Evolutionary conservation across 2,113 vertebrate genomes (phyloP), one percentile per base, ranked within the genome.

Genomic region (Archocentrus centrarchus): DNA sequence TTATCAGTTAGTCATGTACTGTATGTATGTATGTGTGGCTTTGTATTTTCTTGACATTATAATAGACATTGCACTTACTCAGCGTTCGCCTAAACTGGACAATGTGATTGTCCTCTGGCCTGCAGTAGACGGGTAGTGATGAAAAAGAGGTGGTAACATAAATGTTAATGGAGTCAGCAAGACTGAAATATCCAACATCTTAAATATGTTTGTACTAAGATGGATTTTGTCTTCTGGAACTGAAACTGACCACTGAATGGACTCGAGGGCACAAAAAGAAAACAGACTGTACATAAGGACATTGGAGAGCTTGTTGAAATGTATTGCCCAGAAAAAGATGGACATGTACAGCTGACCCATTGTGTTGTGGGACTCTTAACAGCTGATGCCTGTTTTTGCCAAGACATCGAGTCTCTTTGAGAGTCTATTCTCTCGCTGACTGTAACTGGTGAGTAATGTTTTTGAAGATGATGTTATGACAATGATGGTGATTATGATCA

Each of bases 11-110:
- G 79, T 90, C 90, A 94, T 93, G 92, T 93, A 89, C 87, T 91
- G 93, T 94, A 88, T 90, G 93, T 92, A 82, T 78, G 90, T 94
- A 85, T 47, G 90, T 93, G 91, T 91, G 91, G 80, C 81, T 94
- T 91, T 90, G 91, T 93, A 91, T 93, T 90, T 94, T 93, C 91
- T 90, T 84, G 77, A 94, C 84, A 93, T 93, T 92, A 90, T 92
- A 92, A 81, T 91, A 92, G 90, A 92, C 89, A 91, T 93, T 95
- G 93, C 94, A 95, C 93, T 92, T 94, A 90, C 79, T 92, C 84
- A 89, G 79, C 82, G 50, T 93, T 91, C 90, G 93, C 92, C 87
- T 92, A 88, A 88, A 81, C 80, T 68, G 83, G 91, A 89, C 83
- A 77, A 88, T 88, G 59, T 62, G 85, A 93, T 89, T 78, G 81